Conservation (phyloP, 2,888 invertebrate species). For the Drosophila maculinotata region DNA sequence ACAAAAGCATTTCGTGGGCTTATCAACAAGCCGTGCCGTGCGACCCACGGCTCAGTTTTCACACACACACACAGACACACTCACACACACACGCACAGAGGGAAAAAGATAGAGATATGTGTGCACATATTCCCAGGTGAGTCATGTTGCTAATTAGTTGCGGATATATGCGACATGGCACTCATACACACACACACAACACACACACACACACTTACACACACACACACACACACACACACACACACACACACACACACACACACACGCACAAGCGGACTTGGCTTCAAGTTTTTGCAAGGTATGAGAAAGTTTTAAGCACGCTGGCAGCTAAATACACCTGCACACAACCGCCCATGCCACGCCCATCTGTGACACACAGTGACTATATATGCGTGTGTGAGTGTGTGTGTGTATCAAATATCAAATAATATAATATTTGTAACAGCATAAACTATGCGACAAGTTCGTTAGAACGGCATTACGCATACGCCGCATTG, state of each 20-base stretch:
- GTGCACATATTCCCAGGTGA: conserved; percentile 64
- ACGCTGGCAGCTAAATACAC: conserved; percentile 55
- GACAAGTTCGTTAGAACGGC: conserved; percentile 45
- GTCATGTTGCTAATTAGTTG: conserved; percentile 77
- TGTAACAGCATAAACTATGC: conserved; percentile 56
- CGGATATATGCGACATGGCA: conserved; percentile 67
- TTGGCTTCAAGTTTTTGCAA: conserved; percentile 52
- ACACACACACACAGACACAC: conserved; percentile 6
- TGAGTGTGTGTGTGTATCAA: conserved; percentile 30
- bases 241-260: conserved; percentile 17
- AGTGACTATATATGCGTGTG: conserved; percentile 3
- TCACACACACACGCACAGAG: conserved; percentile 7
- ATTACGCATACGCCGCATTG: conserved; percentile 63
- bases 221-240: conserved; percentile 5
- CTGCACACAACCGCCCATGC: background rate
- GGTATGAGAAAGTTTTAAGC: conserved; percentile 53
- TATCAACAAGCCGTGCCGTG: conserved; percentile 60
- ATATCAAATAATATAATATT: conserved; percentile 69
- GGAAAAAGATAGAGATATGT: background rate
- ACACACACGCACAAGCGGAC: background rate
- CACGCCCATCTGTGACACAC: background rate
- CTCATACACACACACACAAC: conserved; percentile 21
- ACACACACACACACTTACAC: conserved; percentile 7
- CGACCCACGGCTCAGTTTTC: conserved; percentile 31
- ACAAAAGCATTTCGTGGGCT: conserved; percentile 69